Conservation (phyloP, 2,888 invertebrate species). For the Alsophila aescularia region DNA sequence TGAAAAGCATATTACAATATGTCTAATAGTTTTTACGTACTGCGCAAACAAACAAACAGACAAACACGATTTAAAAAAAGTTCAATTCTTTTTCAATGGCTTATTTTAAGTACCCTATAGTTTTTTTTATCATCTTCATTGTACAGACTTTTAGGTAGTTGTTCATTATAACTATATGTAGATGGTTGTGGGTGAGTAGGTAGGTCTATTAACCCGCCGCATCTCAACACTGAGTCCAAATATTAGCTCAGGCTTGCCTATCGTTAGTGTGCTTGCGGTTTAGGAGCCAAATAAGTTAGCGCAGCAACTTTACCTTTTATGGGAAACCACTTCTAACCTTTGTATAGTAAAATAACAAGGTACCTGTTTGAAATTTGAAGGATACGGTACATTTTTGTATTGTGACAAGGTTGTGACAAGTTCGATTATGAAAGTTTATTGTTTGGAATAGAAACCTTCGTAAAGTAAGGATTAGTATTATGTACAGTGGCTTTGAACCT, state of each 20-base stretch:
- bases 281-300: conserved; percentile 12
- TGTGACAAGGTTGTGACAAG: conserved; percentile 2
- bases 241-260: conserved; percentile 23
- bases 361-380: not conserved
- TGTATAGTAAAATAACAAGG: not conserved
- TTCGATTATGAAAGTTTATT: not conserved
- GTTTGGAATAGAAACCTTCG: conserved; percentile 16
- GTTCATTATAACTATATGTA: no score
- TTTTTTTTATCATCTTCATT: no score
- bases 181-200: no score
- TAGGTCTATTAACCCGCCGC: no score
- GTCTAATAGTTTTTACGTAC: no score
- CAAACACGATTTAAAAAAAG: no score
- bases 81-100: no score
- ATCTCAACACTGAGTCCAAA: conserved; percentile 2
- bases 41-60: no score
- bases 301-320: conserved; percentile 11
- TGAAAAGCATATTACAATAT: no score
- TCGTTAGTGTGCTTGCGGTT: conserved; percentile 7
- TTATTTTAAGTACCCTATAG: no score
- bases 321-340: not conserved
- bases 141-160: no score
- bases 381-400: not conserved
- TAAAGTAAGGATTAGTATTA: conserved; percentile 22
- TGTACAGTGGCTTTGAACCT: conserved; percentile 8